Conservation (phyloP, 2,888 invertebrate genomes). For the Ophioninae sp. region DNA sequence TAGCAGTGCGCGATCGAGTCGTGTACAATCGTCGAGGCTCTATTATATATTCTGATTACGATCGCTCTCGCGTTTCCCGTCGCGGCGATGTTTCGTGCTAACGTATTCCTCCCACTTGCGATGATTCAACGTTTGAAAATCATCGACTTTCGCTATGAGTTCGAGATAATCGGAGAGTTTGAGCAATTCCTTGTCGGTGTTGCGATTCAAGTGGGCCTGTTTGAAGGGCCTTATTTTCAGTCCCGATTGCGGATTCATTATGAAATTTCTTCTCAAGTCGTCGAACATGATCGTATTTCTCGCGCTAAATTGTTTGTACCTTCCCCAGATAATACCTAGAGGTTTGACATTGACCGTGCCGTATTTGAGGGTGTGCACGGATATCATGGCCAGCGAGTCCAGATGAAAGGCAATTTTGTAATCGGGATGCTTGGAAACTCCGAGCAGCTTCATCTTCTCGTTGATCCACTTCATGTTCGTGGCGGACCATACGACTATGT, state of each 20-base stretch:
- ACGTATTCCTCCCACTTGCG: slow-evolving; percentile 94
- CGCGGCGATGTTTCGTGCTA: slow-evolving; percentile 79
- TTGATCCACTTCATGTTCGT: slow-evolving; percentile 99
- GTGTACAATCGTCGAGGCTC: background rate
- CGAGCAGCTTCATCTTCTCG: slow-evolving; percentile 96
- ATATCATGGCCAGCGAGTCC: slow-evolving; percentile 97
- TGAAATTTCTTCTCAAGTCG: slow-evolving; percentile 96
- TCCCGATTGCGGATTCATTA: slow-evolving; percentile 98
- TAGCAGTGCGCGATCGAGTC: background rate
- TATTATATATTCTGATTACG: slow-evolving; percentile 64
- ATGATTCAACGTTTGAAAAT: slow-evolving; percentile 93
- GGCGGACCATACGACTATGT: slow-evolving; percentile 99
- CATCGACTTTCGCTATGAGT: slow-evolving; percentile 90
- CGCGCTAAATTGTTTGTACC: slow-evolving; percentile 92
- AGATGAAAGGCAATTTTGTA: slow-evolving; percentile 97
- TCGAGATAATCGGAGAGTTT: slow-evolving; percentile 91
- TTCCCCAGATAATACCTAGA: slow-evolving; percentile 98
- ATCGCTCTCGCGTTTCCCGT: slow-evolving; percentile 67
- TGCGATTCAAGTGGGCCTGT: slow-evolving; percentile 94
- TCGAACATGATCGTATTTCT: slow-evolving; percentile 99
- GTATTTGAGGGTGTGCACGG: slow-evolving; percentile 93
- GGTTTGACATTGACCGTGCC: slow-evolving; percentile 98
- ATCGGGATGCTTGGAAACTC: slow-evolving; percentile 90
- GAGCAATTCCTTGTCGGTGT: slow-evolving; percentile 91
- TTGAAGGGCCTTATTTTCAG: slow-evolving; percentile 94